A percentile compares a stretch with the other conserved stretches of the same genome.
Evolutionary conservation across 2,888 invertebrate genomes (phyloP).

Genomic region (Chrysomela aeneicollis): DNA sequence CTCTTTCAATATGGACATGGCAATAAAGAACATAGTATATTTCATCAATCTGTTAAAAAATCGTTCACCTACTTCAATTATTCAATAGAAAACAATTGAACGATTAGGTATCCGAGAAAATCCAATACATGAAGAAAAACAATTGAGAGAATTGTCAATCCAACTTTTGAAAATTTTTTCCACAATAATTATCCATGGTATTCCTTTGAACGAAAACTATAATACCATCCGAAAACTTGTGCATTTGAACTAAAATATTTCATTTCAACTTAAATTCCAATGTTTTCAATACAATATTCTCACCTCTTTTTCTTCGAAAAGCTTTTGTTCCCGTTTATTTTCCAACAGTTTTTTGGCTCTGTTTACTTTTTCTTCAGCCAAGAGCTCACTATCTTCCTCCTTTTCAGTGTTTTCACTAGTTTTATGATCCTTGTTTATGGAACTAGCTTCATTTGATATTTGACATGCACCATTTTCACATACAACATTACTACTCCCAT

Average conservation of each 20-base stretch:
- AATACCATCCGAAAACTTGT: too few species aligned
- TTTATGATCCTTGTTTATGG: constrained; percentile 11
- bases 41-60: too few species aligned
- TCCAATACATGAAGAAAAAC: too few species aligned
- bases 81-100: too few species aligned
- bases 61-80: too few species aligned
- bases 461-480: constrained; percentile 66
- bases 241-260: too few species aligned
- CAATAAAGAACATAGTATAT: too few species aligned
- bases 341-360: constrained; percentile 74
- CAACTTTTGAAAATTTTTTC: too few species aligned
- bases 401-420: constrained; percentile 11
- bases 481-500: constrained; percentile 57
- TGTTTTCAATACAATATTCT: neutral
- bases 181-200: too few species aligned
- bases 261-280: neutral
- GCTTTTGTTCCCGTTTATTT: constrained; percentile 70
- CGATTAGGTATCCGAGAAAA: too few species aligned
- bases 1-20: too few species aligned
- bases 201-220: constrained; percentile 1
- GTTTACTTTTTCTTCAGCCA: constrained; percentile 68
- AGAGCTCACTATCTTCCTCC: constrained; percentile 38
- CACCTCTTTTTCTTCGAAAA: constrained; percentile 73
- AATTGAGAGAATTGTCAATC: too few species aligned
- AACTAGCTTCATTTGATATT: constrained; percentile 33